A percentile compares a stretch with the other conserved stretches of the same genome.
Evolutionary conservation across 2,113 vertebrate genomes (phyloP).

Genomic region (Hyaena hyaena): DNA sequence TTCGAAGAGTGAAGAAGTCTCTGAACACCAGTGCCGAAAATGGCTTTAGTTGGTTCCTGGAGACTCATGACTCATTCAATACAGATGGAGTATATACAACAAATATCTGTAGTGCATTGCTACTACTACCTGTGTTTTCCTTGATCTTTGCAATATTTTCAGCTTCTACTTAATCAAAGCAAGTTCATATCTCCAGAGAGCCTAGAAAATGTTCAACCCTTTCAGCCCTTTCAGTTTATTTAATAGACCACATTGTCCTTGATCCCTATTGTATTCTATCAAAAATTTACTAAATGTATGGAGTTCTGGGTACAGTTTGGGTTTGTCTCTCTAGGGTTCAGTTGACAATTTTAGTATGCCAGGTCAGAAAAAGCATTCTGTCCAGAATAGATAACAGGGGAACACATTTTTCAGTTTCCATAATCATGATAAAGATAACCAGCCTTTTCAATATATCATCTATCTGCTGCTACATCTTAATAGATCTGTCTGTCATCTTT

Average conservation of each 20-base stretch:
- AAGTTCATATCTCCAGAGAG: conserved; percentile 25
- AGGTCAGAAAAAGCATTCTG: conserved; percentile 68
- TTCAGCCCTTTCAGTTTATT: conserved; percentile 16
- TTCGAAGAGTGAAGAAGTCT: not conserved
- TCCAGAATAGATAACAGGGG: conserved; percentile 62
- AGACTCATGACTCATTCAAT: not conserved
- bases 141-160: conserved; percentile 33
- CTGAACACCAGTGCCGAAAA: not conserved
- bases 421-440: conserved; percentile 77
- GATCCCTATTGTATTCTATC: conserved; percentile 49
- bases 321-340: conserved; percentile 58
- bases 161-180: not conserved
- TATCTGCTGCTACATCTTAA: conserved; percentile 75
- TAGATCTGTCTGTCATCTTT: conserved; percentile 77
- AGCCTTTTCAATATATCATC: conserved; percentile 72
- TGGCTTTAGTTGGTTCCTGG: not conserved
- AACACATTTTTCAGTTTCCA: conserved; percentile 70
- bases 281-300: conserved; percentile 45
- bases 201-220: not conserved
- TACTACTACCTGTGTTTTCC: not conserved
- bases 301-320: conserved; percentile 21
- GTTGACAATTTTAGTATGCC: conserved; percentile 58
- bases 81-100: fast-evolving
- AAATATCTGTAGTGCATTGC: not conserved
- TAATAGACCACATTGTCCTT: conserved; percentile 62